These are phyloP conservation scores for Cerastis leucographa DNA, from an alignment of 2,888 invertebrate species.

Conservation along the genomic window DNA sequence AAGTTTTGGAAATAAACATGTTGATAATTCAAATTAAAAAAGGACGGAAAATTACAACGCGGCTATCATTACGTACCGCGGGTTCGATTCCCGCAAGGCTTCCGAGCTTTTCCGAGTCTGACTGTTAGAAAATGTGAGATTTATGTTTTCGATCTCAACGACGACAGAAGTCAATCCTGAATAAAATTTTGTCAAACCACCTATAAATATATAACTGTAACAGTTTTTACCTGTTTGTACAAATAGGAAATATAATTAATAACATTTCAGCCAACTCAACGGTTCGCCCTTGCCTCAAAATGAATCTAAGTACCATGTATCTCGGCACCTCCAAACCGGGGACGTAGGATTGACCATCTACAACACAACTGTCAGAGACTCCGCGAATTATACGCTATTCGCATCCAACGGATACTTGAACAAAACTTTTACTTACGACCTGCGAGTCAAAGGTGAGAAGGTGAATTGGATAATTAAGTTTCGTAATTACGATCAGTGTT, in stretches of 20 bases:
- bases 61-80: background rate
- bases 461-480: background rate
- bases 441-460: conserved; percentile 75
- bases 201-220: too few relatives aligned
- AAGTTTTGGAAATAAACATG: background rate
- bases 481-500: background rate
- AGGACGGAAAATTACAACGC: background rate
- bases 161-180: too few relatives aligned
- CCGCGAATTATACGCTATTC: conserved; percentile 79
- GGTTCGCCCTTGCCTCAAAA: conserved; percentile 62
- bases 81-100: conserved; percentile 2
- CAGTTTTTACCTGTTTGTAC: background rate
- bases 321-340: background rate
- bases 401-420: conserved; percentile 73
- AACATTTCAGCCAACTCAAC: conserved; percentile 61
- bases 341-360: conserved; percentile 67
- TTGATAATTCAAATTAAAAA: background rate
- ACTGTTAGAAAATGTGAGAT: background rate
- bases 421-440: conserved; percentile 67
- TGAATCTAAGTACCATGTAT: conserved; percentile 64
- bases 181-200: too few relatives aligned
- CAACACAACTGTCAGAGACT: conserved; percentile 73
- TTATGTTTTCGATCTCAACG: background rate
- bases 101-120: background rate
- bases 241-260: background rate